These are phyloP conservation scores for Chaetodon trifasciatus DNA, from an alignment of 2,797 vertebrate species.

Conservation along the genomic window DNA sequence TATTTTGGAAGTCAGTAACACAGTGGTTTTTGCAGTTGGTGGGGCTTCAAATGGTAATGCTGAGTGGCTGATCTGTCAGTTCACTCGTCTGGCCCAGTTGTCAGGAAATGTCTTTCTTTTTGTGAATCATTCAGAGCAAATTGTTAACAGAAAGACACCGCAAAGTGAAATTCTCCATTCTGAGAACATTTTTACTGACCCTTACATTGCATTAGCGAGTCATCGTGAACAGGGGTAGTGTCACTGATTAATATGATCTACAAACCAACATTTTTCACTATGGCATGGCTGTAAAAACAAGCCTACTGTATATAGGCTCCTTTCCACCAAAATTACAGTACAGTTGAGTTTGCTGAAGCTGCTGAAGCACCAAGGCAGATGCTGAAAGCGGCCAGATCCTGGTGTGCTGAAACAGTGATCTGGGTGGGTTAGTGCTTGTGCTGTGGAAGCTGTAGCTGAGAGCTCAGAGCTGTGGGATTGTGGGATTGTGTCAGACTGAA, in stretches of 20 bases:
- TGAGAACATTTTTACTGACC: background rate
- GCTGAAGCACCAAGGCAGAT: constrained; percentile 25
- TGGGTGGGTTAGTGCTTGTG: constrained; percentile 54
- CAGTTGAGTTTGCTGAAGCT: constrained; percentile 11
- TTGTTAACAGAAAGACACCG: background rate
- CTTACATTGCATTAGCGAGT: background rate
- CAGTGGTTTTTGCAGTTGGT: background rate
- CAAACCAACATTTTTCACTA: background rate
- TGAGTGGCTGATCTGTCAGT: background rate
- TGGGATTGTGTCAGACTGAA: constrained; percentile 78
- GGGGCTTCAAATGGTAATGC: background rate
- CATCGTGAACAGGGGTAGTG: background rate
- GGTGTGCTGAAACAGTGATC: constrained; percentile 54
- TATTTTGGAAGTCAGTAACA: background rate
- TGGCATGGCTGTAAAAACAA: constrained; percentile 1
- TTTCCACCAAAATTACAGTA: constrained; percentile 2
- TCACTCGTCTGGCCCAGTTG: background rate
- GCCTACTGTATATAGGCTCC: background rate
- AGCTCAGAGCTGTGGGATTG: constrained; percentile 70
- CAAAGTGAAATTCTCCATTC: background rate
- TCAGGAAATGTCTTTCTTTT: background rate
- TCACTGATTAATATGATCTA: background rate
- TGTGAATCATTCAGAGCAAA: background rate
- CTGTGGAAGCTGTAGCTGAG: constrained; percentile 68
- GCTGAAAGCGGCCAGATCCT: constrained; percentile 40